phyloP scores from a whole-genome alignment of 1,140 invertebrate genomes.

The Lineus longissimus region DNA sequence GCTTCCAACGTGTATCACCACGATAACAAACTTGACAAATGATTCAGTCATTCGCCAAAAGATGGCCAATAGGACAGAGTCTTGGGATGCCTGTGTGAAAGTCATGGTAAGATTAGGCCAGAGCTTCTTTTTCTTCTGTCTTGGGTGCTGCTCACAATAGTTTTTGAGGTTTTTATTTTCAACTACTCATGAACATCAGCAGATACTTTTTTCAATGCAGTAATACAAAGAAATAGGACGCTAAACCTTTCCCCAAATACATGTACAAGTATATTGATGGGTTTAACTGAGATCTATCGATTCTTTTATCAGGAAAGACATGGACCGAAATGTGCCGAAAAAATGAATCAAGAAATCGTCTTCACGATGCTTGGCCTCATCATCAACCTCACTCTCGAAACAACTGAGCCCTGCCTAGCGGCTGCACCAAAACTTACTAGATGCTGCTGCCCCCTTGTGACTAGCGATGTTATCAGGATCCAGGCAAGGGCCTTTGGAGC shows the following conservation, averaged over 20 bases:
- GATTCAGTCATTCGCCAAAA: conserved; percentile 24
- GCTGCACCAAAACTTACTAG: background rate
- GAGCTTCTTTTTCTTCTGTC: too few relatives aligned
- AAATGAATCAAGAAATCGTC: background rate
- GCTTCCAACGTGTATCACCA: conserved; percentile 24
- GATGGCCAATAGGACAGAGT: conserved; percentile 14
- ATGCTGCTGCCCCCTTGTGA: background rate
- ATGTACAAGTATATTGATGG: too few relatives aligned
- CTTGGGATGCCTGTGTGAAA: conserved; percentile 24
- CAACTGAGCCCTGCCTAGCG: background rate
- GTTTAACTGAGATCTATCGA: too few relatives aligned
- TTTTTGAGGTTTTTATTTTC: background rate
- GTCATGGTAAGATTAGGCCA: background rate
- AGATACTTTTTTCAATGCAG: background rate
- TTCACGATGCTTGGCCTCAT: background rate
- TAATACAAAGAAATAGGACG: too few relatives aligned
- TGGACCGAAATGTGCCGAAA: background rate
- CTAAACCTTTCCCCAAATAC: too few relatives aligned
- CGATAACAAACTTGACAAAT: conserved; percentile 28
- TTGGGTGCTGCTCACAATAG: too few relatives aligned
- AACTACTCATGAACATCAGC: background rate
- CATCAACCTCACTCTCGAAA: background rate
- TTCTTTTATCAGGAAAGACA: background rate
- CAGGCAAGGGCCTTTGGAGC: background rate
- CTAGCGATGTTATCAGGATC: background rate